These are phyloP conservation scores for Natrix natrix DNA, from an alignment of 2,797 vertebrate genomes.

Conservation along the genomic window DNA sequence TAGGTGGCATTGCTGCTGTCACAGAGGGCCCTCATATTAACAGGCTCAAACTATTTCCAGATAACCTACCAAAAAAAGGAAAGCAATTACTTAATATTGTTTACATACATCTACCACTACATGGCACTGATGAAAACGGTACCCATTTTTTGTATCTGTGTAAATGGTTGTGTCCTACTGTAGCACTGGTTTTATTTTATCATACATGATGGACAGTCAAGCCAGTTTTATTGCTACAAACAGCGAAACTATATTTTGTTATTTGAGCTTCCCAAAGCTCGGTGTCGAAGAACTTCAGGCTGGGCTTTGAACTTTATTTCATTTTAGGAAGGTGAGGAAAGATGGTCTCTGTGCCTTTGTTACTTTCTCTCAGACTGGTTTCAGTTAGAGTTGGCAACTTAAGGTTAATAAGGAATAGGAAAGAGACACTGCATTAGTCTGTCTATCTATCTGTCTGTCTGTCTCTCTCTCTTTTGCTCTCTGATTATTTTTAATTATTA, in stretches of 20 bases:
- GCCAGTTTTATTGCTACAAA: neutral
- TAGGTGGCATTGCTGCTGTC: neutral
- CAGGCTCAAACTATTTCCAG: neutral
- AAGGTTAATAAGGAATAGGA: neutral
- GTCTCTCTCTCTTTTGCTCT: neutral
- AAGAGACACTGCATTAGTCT: neutral
- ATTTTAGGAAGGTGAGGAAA: neutral
- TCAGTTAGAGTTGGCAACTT: neutral
- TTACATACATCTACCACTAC: neutral
- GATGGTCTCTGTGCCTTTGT: neutral
- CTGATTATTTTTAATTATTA: neutral
- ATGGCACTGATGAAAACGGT: neutral
- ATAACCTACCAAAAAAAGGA: neutral
- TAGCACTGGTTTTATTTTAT: neutral
- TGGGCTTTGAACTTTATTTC: neutral
- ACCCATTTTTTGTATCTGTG: neutral
- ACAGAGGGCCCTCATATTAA: neutral
- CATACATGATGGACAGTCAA: neutral
- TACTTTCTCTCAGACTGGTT: neutral
- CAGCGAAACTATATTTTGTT: neutral
- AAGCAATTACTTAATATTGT: neutral
- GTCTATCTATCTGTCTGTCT: too few relatives aligned
- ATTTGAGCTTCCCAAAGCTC: neutral
- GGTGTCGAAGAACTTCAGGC: neutral
- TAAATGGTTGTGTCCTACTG: neutral